Evolutionary conservation across 2,113 vertebrate species (phyloP), one percentile per base, ranked within the genome.

Genomic region (Callionymus lyra): DNA sequence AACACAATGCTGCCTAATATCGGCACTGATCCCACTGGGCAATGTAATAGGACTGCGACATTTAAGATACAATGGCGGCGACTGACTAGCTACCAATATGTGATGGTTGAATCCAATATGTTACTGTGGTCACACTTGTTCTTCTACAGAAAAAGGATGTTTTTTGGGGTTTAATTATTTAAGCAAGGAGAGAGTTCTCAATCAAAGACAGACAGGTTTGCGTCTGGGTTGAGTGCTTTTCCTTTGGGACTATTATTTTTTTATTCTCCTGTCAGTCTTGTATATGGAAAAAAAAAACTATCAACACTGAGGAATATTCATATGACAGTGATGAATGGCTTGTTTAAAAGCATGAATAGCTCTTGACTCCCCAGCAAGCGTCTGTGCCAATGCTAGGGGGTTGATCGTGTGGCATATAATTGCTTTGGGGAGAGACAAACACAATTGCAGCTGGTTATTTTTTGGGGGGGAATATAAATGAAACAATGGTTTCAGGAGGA

Each of bases 271-370:
- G 63, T 72, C 65, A 68, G 50, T 51, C 44, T 34, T 33, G 4
- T 5, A 8, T 65, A 68, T 73, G 48, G 74, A 70, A 38, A 40
- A 27, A 5, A 27, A 27, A 27, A 27, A 15, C 47, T 12, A 49
- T 59, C 55, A 59, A 55, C 16, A 59, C 46, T 63, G 53, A 65
- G 32, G 38, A 63, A 72, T 63, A 63, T 79, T 64, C 54, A 32
- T 43, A 52, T 81, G 71, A 79, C 74, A 64, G 44, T 79, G 76
- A 83, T 80, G 60, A 85, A 83, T 77, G 54, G 50, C 68, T 77
- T 69, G 59, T 63, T 74, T 61, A 56, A 76, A 72, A 70, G 45
- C 55, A 63, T 57, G 60, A 66, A 61, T 69, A 72, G 56, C 56
- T 55, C 27, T 52, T 50, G 46, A 76, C 61, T 62, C 44, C 19